A percentile compares a stretch with the other conserved stretches of the same genome.
phyloP scores from a whole-genome alignment of 2,888 invertebrate genomes.

The Oligia fasciuncula region DNA sequence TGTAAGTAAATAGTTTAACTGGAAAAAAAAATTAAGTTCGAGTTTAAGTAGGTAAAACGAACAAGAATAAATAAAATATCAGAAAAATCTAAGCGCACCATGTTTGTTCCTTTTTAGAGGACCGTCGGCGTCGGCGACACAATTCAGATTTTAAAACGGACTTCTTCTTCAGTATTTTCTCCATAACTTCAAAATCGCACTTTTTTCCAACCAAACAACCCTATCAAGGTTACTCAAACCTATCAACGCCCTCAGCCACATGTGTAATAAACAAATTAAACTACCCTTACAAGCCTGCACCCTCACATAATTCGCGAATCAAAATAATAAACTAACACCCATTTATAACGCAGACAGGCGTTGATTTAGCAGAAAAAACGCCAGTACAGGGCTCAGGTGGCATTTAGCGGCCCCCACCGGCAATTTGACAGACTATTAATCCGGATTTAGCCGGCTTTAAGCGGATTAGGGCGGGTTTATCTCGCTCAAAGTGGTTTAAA shows the following conservation, averaged over 20 bases:
- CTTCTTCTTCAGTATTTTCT: not conserved
- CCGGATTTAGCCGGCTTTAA: constrained; percentile 83
- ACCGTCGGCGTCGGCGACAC: too few relatives aligned
- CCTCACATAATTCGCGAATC: constrained; percentile 54
- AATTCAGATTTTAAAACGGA: not conserved
- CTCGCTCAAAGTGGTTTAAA: constrained; percentile 80
- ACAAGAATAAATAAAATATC: too few relatives aligned
- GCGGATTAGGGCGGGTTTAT: constrained; percentile 81
- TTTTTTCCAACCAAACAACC: not conserved
- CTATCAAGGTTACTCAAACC: constrained; percentile 12
- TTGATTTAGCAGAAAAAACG: constrained; percentile 66
- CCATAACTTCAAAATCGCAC: not conserved
- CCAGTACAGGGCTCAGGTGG: constrained; percentile 81
- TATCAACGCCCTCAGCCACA: constrained; percentile 50
- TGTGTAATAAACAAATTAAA: constrained; percentile 62
- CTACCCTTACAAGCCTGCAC: constrained; percentile 14
- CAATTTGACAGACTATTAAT: constrained; percentile 90
- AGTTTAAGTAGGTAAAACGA: too few relatives aligned
- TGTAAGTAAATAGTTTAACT: too few relatives aligned
- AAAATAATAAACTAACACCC: constrained; percentile 62
- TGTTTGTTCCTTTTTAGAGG: not conserved
- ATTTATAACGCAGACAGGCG: constrained; percentile 64
- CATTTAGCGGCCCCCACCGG: constrained; percentile 79
- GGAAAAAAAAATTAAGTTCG: too few relatives aligned
- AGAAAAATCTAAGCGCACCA: not conserved